phyloP scores from a whole-genome alignment of 2,113 vertebrate genomes.

The Spheniscus mendiculus region DNA sequence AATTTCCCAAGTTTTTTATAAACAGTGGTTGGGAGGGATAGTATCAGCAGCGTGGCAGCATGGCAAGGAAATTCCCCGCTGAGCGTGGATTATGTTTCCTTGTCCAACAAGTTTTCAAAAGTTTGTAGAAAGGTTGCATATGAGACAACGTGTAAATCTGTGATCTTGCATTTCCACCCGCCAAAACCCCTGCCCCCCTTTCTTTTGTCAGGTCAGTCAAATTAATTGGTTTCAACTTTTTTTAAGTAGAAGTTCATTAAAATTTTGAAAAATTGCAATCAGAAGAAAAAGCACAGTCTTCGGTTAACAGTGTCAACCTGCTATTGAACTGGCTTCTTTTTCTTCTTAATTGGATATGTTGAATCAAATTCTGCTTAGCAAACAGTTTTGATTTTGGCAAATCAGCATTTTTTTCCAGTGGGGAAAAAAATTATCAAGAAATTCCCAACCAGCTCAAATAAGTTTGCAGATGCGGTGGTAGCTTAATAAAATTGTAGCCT shows the following conservation, averaged over 20 bases:
- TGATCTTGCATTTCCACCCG: slow-evolving; percentile 34
- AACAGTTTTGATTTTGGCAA: not conserved
- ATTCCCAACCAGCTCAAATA: not conserved
- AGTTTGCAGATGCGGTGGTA: not conserved
- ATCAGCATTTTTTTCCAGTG: not conserved
- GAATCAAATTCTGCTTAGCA: slow-evolving; percentile 25
- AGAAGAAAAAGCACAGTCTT: slow-evolving; percentile 35
- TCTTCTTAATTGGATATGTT: slow-evolving; percentile 26
- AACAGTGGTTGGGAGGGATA: not conserved
- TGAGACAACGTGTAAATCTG: slow-evolving; percentile 10
- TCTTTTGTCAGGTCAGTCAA: not conserved
- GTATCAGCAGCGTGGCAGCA: not conserved
- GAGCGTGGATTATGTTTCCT: not conserved
- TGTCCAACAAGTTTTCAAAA: not conserved
- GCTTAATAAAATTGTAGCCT: not conserved
- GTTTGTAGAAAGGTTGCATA: not conserved
- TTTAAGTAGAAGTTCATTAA: slow-evolving; percentile 28
- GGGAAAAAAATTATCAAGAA: not conserved
- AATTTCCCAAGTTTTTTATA: not conserved
- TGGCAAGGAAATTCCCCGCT: not conserved
- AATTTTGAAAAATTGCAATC: slow-evolving; percentile 45
- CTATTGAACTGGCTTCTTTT: not conserved
- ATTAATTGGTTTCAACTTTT: slow-evolving; percentile 43
- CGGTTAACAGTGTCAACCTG: slow-evolving; percentile 19
- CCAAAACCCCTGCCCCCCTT: not conserved